Percentiles rank a stretch among this genome's conserved stretches.
Conservation (phyloP, 2,797 vertebrate species). For the Cercopithecus neglectus region DNA sequence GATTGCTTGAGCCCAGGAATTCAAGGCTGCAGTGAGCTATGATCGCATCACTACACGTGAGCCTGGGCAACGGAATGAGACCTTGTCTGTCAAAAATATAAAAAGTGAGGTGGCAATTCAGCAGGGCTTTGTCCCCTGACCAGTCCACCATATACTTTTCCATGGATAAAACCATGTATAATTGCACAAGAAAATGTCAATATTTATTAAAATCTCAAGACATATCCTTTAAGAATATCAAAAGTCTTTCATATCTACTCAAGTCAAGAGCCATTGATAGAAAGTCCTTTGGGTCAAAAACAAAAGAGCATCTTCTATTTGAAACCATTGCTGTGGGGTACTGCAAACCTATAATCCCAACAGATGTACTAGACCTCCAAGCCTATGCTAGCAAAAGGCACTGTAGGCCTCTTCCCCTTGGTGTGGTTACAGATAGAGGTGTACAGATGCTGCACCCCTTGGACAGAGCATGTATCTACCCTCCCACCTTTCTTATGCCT, state of each 20-base stretch:
- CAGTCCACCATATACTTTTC: not conserved
- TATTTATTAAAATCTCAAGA: not conserved
- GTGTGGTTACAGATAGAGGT: not conserved
- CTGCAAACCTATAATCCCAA: not conserved
- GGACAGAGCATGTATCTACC: not conserved
- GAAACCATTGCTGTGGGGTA: not conserved
- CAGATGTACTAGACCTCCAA: not conserved
- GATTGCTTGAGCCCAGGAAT: not conserved
- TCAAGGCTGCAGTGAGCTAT: not conserved
- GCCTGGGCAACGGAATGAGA: not conserved
- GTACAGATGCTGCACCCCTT: not conserved
- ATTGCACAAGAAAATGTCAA: not conserved
- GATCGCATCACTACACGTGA: not conserved
- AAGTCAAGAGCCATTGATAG: not conserved
- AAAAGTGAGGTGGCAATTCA: not conserved
- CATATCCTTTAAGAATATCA: not conserved
- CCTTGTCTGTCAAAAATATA: not conserved
- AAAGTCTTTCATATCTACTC: not conserved
- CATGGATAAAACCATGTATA: not conserved
- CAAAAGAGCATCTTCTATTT: not conserved
- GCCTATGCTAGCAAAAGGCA: not conserved
- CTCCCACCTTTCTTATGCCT: not conserved
- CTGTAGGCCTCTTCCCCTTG: not conserved
- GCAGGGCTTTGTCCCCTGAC: not conserved
- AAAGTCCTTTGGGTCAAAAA: not conserved